Percentiles rank a stretch among this genome's conserved stretches.
Conservation (phyloP, 2,797 vertebrate species). For the Argentina silus region DNA sequence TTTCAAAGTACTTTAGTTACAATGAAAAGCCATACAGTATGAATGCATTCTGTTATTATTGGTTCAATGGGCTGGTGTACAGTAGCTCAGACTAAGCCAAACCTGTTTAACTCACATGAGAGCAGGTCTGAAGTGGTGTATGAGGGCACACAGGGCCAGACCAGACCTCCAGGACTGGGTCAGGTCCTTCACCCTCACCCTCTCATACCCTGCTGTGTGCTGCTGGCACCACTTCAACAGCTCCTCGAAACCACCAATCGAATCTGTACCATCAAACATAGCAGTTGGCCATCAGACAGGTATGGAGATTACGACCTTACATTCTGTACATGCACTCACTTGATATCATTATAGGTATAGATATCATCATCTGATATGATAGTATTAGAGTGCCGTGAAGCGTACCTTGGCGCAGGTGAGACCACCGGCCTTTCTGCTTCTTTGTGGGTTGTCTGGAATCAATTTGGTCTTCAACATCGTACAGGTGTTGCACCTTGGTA, state of each 20-base stretch:
- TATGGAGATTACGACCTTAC: background rate
- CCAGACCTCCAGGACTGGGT: constrained; percentile 88
- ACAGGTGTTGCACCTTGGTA: constrained; percentile 81
- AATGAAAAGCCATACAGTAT: no score
- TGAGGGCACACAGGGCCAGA: constrained; percentile 87
- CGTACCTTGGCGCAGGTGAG: constrained; percentile 65
- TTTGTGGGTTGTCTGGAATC: constrained; percentile 34
- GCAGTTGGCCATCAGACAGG: background rate
- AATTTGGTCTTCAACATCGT: constrained; percentile 55
- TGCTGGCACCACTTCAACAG: constrained; percentile 90
- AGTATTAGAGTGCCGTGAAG: background rate
- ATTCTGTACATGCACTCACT: no score
- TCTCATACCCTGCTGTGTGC: constrained; percentile 79
- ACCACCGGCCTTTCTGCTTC: constrained; percentile 49
- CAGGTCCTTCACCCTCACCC: constrained; percentile 81
- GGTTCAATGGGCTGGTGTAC: no score
- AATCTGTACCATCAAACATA: constrained; percentile 53
- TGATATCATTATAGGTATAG: no score
- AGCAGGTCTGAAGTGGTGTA: constrained; percentile 85
- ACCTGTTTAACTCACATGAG: constrained; percentile 82
- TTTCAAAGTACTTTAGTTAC: no score
- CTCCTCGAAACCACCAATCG: constrained; percentile 72
- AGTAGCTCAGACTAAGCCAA: background rate
- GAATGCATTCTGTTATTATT: no score
- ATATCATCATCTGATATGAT: no score